These are phyloP conservation scores for Eupithecia centaureata DNA, from an alignment of 2,888 invertebrate genomes.

Conservation along the genomic window DNA sequence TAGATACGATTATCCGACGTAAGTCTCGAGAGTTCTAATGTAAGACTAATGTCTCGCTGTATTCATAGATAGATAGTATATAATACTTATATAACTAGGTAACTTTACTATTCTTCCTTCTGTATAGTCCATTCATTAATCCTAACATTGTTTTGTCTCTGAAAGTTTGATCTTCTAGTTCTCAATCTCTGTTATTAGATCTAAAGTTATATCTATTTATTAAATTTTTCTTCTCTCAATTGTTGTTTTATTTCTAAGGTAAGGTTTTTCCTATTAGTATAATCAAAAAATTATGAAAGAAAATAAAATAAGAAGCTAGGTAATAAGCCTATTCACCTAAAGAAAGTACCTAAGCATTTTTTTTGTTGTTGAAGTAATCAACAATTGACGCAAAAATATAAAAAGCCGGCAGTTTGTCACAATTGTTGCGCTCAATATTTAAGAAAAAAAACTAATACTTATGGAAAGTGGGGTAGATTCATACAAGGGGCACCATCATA, in stretches of 20 bases:
- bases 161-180: slow-evolving; percentile 69
- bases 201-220: slow-evolving; percentile 82
- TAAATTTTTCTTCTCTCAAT: slow-evolving; percentile 82
- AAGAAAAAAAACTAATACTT: no score
- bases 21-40: slow-evolving; percentile 41
- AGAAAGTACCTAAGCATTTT: no score
- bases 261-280: no score
- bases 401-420: no score
- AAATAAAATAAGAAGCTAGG: no score
- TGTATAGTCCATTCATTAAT: slow-evolving; percentile 71
- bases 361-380: no score
- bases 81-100: slow-evolving; percentile 46
- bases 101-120: slow-evolving; percentile 49
- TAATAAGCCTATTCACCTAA: no score
- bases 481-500: no score
- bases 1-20: slow-evolving; percentile 1
- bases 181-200: slow-evolving; percentile 77
- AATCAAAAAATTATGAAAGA: no score
- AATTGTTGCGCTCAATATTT: no score
- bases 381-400: no score
- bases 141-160: slow-evolving; percentile 64
- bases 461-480: no score
- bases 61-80: slow-evolving; percentile 37
- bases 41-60: slow-evolving; percentile 52
- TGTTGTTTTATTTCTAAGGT: slow-evolving; percentile 60